A percentile compares a stretch with the other conserved stretches of the same genome.
Evolutionary conservation across 2,797 vertebrate genomes (phyloP).

Genomic region (Chelidonichthys spinosus): DNA sequence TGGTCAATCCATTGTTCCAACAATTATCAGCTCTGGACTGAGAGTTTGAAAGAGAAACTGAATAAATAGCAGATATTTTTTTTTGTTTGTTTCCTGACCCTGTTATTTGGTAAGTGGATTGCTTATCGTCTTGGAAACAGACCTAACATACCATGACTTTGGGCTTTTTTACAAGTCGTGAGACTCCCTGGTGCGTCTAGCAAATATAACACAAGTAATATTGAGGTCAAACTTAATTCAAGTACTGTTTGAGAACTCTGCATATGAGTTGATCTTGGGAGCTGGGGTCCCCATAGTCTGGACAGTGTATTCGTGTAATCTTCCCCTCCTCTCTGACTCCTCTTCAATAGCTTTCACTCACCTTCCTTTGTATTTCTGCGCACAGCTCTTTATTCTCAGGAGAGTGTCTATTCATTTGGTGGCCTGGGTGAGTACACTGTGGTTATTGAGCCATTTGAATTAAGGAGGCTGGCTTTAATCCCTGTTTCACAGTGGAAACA

Average conservation of each 20-base stretch:
- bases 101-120: background rate
- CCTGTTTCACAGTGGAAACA: constrained; percentile 37
- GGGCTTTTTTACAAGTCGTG: too few species aligned
- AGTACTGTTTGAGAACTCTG: background rate
- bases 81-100: background rate
- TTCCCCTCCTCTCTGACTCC: background rate
- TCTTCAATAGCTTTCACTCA: constrained; percentile 37
- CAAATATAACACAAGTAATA: too few species aligned
- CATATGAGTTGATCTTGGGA: constrained; percentile 5
- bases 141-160: too few species aligned
- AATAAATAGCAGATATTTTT: background rate
- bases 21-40: background rate
- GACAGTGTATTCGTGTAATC: background rate
- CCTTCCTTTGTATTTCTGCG: constrained; percentile 38
- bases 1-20: background rate
- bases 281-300: background rate
- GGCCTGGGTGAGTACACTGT: constrained; percentile 39
- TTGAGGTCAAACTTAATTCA: too few species aligned
- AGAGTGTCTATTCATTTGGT: constrained; percentile 41
- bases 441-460: constrained; percentile 50
- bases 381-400: constrained; percentile 33
- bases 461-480: constrained; percentile 46
- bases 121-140: too few species aligned
- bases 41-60: background rate
- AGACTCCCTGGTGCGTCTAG: too few species aligned